Conservation (phyloP, 2,113 vertebrate species). For the Papio anubis region DNA sequence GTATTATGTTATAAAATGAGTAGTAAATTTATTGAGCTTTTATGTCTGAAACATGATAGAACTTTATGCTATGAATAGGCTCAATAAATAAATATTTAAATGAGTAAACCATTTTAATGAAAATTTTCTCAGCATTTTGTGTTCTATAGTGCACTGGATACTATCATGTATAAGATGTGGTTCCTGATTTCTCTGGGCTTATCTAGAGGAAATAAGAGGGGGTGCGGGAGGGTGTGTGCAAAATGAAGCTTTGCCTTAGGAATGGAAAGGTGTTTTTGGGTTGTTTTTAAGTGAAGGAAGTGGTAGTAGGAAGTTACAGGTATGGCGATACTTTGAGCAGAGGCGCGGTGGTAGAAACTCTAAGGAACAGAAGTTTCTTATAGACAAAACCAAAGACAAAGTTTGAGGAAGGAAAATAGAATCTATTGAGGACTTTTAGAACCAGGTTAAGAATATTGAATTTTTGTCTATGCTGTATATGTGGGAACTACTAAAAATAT, state of each 20-base stretch:
- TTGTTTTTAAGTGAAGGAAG: not conserved
- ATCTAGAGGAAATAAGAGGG: not conserved
- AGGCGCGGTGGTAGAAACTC: not conserved
- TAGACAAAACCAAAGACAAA: not conserved
- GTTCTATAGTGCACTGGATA: not conserved
- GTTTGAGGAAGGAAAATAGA: not conserved
- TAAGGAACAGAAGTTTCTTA: not conserved
- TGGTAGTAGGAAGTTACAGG: not conserved
- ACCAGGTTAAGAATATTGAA: not conserved
- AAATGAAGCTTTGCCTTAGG: not conserved
- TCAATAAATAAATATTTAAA: slow-evolving; percentile 30
- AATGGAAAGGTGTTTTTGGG: not conserved
- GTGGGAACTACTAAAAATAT: not conserved
- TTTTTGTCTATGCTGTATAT: not conserved
- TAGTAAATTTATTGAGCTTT: not conserved
- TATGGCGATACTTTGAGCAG: slow-evolving; percentile 15
- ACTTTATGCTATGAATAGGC: not conserved
- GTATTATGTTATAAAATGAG: not conserved
- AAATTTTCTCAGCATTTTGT: slow-evolving; percentile 13
- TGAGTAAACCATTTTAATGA: not conserved
- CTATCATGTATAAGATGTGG: not conserved
- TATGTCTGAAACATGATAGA: not conserved
- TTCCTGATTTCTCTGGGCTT: not conserved
- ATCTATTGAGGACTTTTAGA: not conserved
- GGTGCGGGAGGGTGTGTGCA: accelerated